These are phyloP conservation scores for Plecotus auritus DNA, from an alignment of 2,113 vertebrate genomes.

Conservation along the genomic window DNA sequence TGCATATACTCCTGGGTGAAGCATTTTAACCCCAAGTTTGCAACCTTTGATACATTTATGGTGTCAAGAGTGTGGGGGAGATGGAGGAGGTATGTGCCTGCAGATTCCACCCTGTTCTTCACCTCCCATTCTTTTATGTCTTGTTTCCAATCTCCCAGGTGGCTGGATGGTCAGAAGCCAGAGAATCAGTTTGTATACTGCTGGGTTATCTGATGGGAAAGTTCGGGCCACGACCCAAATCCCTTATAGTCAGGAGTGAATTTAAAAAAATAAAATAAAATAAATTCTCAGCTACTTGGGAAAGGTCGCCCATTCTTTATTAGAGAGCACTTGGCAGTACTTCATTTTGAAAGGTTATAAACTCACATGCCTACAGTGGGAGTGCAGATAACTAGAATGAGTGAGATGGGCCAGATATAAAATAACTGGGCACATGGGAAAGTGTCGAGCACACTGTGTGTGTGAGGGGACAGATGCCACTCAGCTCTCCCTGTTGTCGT, in stretches of 20 bases:
- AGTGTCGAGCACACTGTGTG: rapidly evolving
- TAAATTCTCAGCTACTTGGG: constrained; percentile 7
- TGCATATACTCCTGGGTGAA: neutral
- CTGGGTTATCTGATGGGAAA: neutral
- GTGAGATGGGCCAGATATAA: neutral
- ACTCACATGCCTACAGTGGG: neutral
- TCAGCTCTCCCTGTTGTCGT: neutral
- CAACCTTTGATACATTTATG: neutral
- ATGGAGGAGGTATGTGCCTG: rapidly evolving
- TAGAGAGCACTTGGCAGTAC: neutral
- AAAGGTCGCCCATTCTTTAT: constrained; percentile 13
- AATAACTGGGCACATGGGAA: neutral
- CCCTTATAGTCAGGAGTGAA: neutral
- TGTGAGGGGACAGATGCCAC: rapidly evolving
- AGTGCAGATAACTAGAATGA: neutral
- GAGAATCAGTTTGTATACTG: neutral
- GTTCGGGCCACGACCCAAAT: neutral
- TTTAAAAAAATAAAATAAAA: neutral
- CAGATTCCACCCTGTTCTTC: neutral
- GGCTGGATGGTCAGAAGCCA: neutral
- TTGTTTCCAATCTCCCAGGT: neutral
- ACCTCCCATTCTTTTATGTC: neutral
- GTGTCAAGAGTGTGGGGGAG: neutral
- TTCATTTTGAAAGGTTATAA: constrained; percentile 42
- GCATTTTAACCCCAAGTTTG: neutral